Base-by-base conservation (phyloP, 2,888 invertebrate species). In the Chirona hameri region DNA sequence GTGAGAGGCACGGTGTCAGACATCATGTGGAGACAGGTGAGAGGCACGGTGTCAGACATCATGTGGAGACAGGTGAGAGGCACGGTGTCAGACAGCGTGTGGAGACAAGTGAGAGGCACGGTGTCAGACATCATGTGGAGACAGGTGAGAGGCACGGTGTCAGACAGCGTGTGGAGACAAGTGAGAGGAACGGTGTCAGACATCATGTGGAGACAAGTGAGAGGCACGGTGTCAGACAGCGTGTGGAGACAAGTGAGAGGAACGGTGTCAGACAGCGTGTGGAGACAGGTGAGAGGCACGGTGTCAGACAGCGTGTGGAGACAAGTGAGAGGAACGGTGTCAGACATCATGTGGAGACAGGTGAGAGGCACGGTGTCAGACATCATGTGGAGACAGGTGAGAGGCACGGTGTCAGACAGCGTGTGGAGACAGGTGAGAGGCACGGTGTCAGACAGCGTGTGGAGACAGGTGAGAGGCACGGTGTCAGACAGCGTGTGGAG, bases 151-250 rank as follows among this genome's bases (percentile, higher is more conserved):
- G 39, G 39, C 39, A 39, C 39, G 7, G 39, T 7, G 4, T 39
- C 4, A 39, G 7, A 39, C 39, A 5, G n/a, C n/a, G n/a, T n/a
- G 97, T 86, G 97, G 97, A 0, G 96, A 98, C 84, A 88, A 88
- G 84, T 88, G 84, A 29, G 57, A 18, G 10, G 15, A 81, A 39
- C 39, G 72, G n/a, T 82, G 29, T 14, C 18, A 1, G 39, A 3
- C 18, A 18, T 1, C 31, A 12, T 0, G 21, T 29, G 72, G 39
- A 46, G 18, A 24, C 21, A 0, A 46, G 10, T 0, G 21, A 39
- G 14, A 24, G 46, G 52, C 24, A 27, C 29, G 5, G 24, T 15
- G 46, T 1, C 15, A 14, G 15, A 12, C 1, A 79, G 15, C 4
- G 46, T 1, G 21, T 12, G 31, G 29, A 21, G 14, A 69, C 27